Evolutionary conservation across 2,113 vertebrate species (phyloP).

Genomic region (Panurus biarmicus): DNA sequence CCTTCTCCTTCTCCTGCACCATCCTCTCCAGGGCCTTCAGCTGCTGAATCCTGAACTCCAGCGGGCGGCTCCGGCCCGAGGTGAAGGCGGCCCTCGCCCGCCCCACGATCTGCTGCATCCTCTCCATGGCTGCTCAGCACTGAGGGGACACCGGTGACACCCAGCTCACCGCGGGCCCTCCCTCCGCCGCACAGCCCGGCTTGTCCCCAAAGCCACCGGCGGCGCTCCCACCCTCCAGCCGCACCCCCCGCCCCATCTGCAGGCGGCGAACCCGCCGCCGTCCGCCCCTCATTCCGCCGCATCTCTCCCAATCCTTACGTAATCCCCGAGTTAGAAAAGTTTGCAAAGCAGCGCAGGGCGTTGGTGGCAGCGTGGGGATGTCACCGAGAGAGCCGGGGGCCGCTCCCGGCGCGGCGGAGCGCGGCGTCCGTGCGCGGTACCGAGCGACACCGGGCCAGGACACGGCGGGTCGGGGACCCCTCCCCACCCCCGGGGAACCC

Average conservation of each 20-base stretch:
- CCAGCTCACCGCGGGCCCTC: not conserved
- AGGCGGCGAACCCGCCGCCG: accelerated
- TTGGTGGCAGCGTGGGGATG: not conserved
- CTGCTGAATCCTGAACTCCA: not conserved
- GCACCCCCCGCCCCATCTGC: not conserved
- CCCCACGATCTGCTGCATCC: not conserved
- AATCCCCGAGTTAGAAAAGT: not conserved
- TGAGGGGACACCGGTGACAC: not conserved
- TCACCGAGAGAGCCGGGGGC: not conserved
- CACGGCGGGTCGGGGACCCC: not conserved
- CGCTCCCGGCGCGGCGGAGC: not conserved
- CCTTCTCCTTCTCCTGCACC: not conserved
- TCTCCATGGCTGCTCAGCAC: not conserved
- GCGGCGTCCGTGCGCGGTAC: not conserved
- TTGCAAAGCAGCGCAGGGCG: not conserved
- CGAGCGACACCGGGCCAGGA: no score
- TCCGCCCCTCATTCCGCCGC: accelerated
- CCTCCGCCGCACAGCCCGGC: accelerated
- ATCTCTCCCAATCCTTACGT: accelerated
- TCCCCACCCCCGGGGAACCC: not conserved
- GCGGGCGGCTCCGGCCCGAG: not conserved
- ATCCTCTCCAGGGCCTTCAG: not conserved
- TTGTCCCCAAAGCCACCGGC: accelerated
- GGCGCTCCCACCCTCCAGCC: not conserved
- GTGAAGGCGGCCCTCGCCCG: not conserved